Evolutionary conservation across 2,888 invertebrate genomes (phyloP).

Genomic region (Eristalis tenax): DNA sequence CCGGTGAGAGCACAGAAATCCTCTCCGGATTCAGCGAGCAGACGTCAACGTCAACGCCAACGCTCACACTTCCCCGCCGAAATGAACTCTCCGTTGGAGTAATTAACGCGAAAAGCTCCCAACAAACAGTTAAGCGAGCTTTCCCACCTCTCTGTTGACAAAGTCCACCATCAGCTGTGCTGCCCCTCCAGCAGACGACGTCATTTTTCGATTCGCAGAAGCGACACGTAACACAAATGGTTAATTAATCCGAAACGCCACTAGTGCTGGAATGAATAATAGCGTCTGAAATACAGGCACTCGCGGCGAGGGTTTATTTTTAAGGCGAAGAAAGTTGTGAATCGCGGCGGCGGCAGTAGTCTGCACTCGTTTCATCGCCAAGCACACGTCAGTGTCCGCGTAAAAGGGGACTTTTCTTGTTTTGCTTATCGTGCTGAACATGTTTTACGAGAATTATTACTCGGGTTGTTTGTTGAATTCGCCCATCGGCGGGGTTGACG

Average conservation of each 20-base stretch:
- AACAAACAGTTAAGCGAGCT: constrained; percentile 6
- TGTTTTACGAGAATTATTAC: constrained; percentile 23
- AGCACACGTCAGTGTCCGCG: constrained; percentile 3
- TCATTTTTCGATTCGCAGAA: constrained; percentile 31
- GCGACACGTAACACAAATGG: constrained; percentile 21
- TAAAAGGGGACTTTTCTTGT: constrained; percentile 43
- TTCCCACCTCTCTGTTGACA: constrained; percentile 2
- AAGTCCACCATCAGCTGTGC: constrained; percentile 35
- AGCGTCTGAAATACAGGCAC: neutral
- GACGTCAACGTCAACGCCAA: constrained; percentile 20
- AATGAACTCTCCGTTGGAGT: constrained; percentile 28
- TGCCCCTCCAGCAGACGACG: constrained; percentile 19
- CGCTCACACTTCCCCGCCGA: constrained; percentile 35
- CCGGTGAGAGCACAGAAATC: neutral
- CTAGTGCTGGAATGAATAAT: constrained; percentile 31
- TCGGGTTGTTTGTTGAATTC: constrained; percentile 33
- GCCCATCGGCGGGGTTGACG: neutral
- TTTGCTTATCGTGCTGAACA: neutral
- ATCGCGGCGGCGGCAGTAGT: neutral
- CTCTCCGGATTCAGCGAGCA: constrained; percentile 44
- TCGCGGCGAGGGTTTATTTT: constrained; percentile 6
- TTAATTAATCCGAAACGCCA: constrained; percentile 6
- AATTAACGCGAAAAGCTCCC: constrained; percentile 12
- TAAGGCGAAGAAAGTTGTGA: constrained; percentile 33
- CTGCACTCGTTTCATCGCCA: neutral